Base-by-base conservation (phyloP, 2,797 vertebrate genomes). In the Lepidocolaptes lacrymiger region DNA sequence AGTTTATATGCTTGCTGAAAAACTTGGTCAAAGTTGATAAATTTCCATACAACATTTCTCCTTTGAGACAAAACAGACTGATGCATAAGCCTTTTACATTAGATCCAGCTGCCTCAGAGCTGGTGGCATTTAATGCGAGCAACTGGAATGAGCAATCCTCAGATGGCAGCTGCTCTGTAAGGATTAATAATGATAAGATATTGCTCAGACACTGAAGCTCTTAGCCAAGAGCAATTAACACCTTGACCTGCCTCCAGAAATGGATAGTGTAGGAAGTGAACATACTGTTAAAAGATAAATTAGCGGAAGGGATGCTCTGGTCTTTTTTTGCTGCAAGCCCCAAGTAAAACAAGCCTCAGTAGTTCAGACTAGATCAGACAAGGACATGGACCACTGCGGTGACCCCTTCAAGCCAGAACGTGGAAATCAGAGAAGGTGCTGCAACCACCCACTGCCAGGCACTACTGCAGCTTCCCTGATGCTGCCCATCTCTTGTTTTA, bases 391-490 rank as follows among this genome's bases (percentile, higher is more conserved):
- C 37, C 8, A 32, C 26, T 20, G 27, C 9, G 4, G 23, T 51
- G 55, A 44, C 3, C 64, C 23, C 36, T 69, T 37, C n/a, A 66
- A 71, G 22, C 7, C 19, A 30, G 41, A 43, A 27, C 14, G 6
- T 1, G 3, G 36, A 78, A 36, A 39, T 36, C 36, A 49, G 66
- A 51, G 59, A 71, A n/a, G 8, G 6, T 34, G 14, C 30, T 75
- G 37, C 37, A 71, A 10, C 43, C 44, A 59, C 8, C 9, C 0
- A 1, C 36, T 41, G 18, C 22, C 22, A 22, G 72, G 26, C 19
- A 56, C 22, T 4, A 4, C 32, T 58, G 17, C 2, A 3, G 10
- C 7, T 41, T 10, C 12, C 21, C 54, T 87, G 10, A 34, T 0
- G 0, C 49, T 56, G 37, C 10, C 18, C 2, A 1, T 48, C 13